phyloP scores from a whole-genome alignment of 1,140 invertebrate genomes.

The Drosophila navojoa region DNA sequence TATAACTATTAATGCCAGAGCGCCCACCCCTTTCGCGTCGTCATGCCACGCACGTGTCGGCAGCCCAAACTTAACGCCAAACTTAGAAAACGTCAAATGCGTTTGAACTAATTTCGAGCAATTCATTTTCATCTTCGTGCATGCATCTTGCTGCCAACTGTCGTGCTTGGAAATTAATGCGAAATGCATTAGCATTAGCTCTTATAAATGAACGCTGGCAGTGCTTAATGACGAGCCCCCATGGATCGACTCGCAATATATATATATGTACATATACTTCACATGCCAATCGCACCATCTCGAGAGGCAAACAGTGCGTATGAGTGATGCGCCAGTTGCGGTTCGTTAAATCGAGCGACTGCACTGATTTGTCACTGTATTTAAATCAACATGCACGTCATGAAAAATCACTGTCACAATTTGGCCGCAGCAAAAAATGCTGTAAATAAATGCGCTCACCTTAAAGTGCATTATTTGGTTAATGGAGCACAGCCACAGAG shows the following conservation, averaged over 20 bases:
- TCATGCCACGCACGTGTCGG: slow-evolving; percentile 35
- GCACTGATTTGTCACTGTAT: slow-evolving; percentile 54
- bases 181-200: slow-evolving; percentile 73
- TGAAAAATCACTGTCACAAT: slow-evolving; percentile 49
- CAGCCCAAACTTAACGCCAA: slow-evolving; percentile 45
- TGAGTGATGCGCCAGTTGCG: slow-evolving; percentile 34
- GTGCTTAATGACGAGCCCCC: slow-evolving; percentile 38
- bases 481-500: slow-evolving; percentile 34
- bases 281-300: slow-evolving; percentile 10
- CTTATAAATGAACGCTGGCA: slow-evolving; percentile 49
- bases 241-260: not conserved
- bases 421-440: slow-evolving; percentile 7
- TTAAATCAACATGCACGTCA: slow-evolving; percentile 8
- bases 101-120: slow-evolving; percentile 76
- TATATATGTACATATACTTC: not conserved
- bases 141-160: slow-evolving; percentile 58
- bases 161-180: slow-evolving; percentile 64
- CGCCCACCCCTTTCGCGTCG: not conserved
- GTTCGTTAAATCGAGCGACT: slow-evolving; percentile 29
- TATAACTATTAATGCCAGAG: slow-evolving; percentile 77
- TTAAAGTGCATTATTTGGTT: slow-evolving; percentile 69
- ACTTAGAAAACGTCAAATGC: slow-evolving; percentile 74
- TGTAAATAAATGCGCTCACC: slow-evolving; percentile 61
- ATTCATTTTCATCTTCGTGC: slow-evolving; percentile 75
- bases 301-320: slow-evolving; percentile 46